Base-by-base conservation (phyloP, 2,888 invertebrate species). In the Hypomecis atomaria region DNA sequence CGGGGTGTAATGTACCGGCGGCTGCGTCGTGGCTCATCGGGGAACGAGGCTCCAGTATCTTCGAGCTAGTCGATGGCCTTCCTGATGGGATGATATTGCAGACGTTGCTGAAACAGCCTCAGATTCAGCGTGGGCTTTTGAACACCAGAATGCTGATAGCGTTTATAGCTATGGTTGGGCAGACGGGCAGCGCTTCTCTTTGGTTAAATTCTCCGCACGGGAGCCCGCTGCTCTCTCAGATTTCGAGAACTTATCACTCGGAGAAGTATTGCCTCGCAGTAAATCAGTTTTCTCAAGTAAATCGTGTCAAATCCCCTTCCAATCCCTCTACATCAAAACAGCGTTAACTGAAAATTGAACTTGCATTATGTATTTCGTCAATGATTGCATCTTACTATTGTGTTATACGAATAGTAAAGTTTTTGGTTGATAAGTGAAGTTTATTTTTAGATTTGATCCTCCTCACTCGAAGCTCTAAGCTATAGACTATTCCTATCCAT, bases 161-260 rank as follows among this genome's bases (percentile, higher is more conserved):
- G 0, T 92, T 92, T 49, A 91, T 92, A 58, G 89, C 89, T 0
- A 92, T 92, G 90, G 90, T 92, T 0, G 91, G 91, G 0, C 89
- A 89, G 69, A 85, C 86, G 0, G 91, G 90, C 5, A 90, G 87
- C 65, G 91, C 92, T 4, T 79, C 89, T 0, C 62, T 92, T 1
- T 92, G 92, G 92, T 72, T 92, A 4, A 90, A 90, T 45, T 91
- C 92, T 0, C 91, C 92, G 0, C 92, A 91, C 62, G 92, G 92
- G 0, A 89, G 87, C 67, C 92, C 92, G 0, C 70, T 92, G 37
- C 77, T 92, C 0, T 88, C 91, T 0, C 92, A 92, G 64, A 92
- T 92, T 61, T 91, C 92, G 0, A 82, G 92, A 55, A 92, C 92
- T 0, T 92, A 92, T 61, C 92, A 92, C 67, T 88, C 92, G 0